Base-by-base conservation (phyloP, 2,113 vertebrate species). In the Phalacrocorax brasilianus region DNA sequence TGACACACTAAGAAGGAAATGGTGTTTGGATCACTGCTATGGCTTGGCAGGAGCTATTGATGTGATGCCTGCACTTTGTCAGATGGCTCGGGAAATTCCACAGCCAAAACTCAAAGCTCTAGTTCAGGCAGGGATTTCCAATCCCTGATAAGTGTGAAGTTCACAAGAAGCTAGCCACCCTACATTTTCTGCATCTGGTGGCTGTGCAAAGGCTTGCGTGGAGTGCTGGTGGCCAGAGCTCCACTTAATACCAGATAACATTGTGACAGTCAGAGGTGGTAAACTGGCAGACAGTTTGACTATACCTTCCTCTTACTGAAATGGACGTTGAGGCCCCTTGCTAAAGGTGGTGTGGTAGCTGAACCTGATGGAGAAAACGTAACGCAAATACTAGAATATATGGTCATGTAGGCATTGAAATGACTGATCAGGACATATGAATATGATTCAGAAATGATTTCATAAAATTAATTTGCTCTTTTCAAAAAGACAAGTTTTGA, bases 61-160 rank as follows among this genome's bases (percentile, higher is more conserved):
- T 62, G 82, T 45, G 80, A 44, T 78, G 95, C 82, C 93, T 96
- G 94, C 72, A 68, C 88, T 97, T 96, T 42, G 85, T 96, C 93
- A 94, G 91, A 80, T 77, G 95, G 65, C 81, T 75, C 0, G 14
- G 91, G 94, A 95, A 96, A 96, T 94, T 96, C 94, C 87, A 75
- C 49, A 81, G 88, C 52, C 1, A 0, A 86, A 71, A 47, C 40
- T 75, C 86, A 89, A 35, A 89, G 63, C 89, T 66, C 38, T 40
- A 56, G 44, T 45, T 93, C 79, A 88, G 88, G 55, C 88, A 95
- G 85, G 77, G 93, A 91, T 96, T 97, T 94, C 61, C 73, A 95
- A 4, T 4, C 75, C 42, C 52, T 75, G 89, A 71, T 91, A 95
- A 95, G 63, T 44, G 42, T 63, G 91, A 92, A 91, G 82, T 94